phyloP scores from a whole-genome alignment of 1,140 invertebrate genomes.

The Drosophila grimshawi region DNA sequence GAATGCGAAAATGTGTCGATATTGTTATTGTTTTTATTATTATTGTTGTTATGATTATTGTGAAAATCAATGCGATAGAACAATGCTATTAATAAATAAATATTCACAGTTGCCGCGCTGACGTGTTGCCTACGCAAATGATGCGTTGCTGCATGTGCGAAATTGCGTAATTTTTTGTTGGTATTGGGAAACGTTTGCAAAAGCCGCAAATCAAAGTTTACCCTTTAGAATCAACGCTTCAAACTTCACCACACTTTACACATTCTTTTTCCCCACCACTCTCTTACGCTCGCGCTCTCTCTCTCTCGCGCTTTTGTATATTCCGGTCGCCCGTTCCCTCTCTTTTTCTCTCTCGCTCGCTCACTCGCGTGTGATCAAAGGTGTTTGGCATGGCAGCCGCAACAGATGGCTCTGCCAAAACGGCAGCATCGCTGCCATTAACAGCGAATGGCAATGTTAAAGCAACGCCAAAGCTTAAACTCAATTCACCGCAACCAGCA shows the following conservation, averaged over 20 bases:
- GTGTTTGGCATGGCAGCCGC: constrained; percentile 66
- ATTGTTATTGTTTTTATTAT: constrained; percentile 33
- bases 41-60: constrained; percentile 29
- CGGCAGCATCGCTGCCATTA: constrained; percentile 26
- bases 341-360: neutral
- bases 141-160: constrained; percentile 68
- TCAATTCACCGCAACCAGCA: constrained; percentile 30
- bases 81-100: constrained; percentile 70
- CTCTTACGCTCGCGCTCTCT: constrained; percentile 25
- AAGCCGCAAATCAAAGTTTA: constrained; percentile 40
- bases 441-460: constrained; percentile 46
- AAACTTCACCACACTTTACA: constrained; percentile 42
- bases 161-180: constrained; percentile 71
- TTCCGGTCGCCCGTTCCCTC: constrained; percentile 17
- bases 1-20: constrained; percentile 69
- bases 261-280: constrained; percentile 6
- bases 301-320: constrained; percentile 15
- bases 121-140: constrained; percentile 49
- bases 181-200: constrained; percentile 17
- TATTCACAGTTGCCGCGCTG: neutral
- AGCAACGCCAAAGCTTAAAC: constrained; percentile 37
- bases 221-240: constrained; percentile 55
- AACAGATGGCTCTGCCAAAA: constrained; percentile 73
- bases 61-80: constrained; percentile 52
- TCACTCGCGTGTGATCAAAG: constrained; percentile 31